Conservation (phyloP, 2,797 vertebrate species). For the Anguilla anguilla region DNA sequence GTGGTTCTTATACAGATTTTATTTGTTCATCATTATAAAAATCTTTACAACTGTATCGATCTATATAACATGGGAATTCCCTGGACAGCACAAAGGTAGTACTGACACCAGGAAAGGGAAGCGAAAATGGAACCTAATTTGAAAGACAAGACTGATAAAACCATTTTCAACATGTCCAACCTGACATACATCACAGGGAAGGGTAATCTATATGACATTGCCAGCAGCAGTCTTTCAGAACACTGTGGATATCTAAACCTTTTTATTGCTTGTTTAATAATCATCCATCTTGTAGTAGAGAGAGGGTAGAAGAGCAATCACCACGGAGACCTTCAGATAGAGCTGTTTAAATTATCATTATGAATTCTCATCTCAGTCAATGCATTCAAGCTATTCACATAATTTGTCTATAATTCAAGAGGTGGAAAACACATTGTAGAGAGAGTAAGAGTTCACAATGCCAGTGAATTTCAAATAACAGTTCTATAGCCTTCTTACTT, state of each 20-base stretch:
- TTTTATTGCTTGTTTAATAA: background rate
- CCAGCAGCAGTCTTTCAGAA: background rate
- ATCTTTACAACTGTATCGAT: background rate
- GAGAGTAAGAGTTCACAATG: too few relatives aligned
- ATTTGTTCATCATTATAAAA: background rate
- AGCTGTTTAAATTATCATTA: background rate
- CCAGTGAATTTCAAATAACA: too few relatives aligned
- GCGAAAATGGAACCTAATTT: background rate
- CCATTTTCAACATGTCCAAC: background rate
- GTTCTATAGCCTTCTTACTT: too few relatives aligned
- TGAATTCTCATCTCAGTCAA: background rate
- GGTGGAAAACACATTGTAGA: too few relatives aligned
- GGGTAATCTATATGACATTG: slow-evolving; percentile 23
- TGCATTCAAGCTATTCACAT: background rate
- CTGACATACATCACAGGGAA: slow-evolving; percentile 12
- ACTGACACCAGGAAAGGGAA: background rate
- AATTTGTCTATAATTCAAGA: background rate
- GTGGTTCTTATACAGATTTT: background rate
- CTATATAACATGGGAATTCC: background rate
- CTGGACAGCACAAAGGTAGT: background rate
- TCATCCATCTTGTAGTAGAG: background rate
- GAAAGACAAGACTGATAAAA: slow-evolving; percentile 19
- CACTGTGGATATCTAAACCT: background rate
- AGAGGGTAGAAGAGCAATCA: background rate
- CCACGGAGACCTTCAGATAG: background rate